Evolutionary conservation across 2,888 invertebrate species (phyloP), one percentile per base, ranked within the genome.

Genomic region (Melanostoma scalare): DNA sequence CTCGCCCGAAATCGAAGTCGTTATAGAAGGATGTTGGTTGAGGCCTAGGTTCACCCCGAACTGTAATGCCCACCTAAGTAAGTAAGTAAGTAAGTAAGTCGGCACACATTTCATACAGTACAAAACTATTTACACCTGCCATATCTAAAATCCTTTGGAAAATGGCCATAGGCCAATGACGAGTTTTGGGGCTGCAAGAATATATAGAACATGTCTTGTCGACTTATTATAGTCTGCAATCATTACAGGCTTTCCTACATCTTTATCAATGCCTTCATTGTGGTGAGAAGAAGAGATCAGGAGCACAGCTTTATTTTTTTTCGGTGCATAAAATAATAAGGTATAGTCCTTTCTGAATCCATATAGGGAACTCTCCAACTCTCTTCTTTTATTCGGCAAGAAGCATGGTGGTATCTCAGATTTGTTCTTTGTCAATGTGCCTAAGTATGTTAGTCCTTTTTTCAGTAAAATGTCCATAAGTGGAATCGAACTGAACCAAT

Each of bases 231-330:
- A 82, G 40, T 82, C 69, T 67, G 56, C 65, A 46, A 84, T 80
- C 84, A 85, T 74, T 35, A 58, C 20, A 53, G 75, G 74, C 65
- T 85, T 84, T 38, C 58, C 30, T 67, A 73, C 52, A 42, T 65
- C 74, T 74, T 46, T 63, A 52, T 79, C 68, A 10, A 44, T 36
- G 61, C 63, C 65, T 58, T 42, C 61, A 55, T 38, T 68, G 48
- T 85, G 72, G 8, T 75, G 73, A 35, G 72, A 58, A 63, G 75
- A 72, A 56, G 67, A 72, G 65, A 85, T 42, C 35, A 77, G 30
- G 35, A 82, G 61, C 36, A 85, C 78, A n/a, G 72, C 68, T 76
- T 84, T 82, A 71, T 85, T 85, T 84, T 71, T 84, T 55, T 76
- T 85, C 61, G 75, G 75, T 9, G 78, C 85, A 71, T 74, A 80